These are phyloP conservation scores for Scelioninae gen. 2 DNA, from an alignment of 2,888 invertebrate genomes.

Conservation along the genomic window DNA sequence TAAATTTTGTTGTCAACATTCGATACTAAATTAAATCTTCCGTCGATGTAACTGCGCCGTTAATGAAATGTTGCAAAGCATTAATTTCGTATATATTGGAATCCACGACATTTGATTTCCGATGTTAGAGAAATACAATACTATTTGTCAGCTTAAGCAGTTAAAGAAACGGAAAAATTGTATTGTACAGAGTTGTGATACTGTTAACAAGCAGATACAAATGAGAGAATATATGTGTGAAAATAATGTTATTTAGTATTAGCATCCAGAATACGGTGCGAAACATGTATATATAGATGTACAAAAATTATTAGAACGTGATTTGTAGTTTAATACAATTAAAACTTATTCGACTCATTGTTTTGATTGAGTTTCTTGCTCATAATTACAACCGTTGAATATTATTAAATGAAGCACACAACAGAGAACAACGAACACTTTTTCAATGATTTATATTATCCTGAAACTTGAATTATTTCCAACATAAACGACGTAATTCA, in stretches of 20 bases:
- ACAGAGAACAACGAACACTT: constrained; percentile 50
- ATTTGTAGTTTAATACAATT: constrained; percentile 51
- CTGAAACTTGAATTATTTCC: constrained; percentile 31
- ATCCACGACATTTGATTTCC: constrained; percentile 12
- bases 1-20: too few relatives aligned
- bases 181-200: constrained; percentile 59
- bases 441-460: constrained; percentile 46
- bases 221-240: constrained; percentile 56
- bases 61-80: constrained; percentile 27
- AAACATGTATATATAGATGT: constrained; percentile 58
- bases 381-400: constrained; percentile 29
- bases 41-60: too few relatives aligned
- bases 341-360: constrained; percentile 30
- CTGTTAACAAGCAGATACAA: constrained; percentile 55
- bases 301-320: constrained; percentile 51
- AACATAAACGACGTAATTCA: constrained; percentile 32
- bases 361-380: constrained; percentile 25
- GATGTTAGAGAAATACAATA: constrained; percentile 7
- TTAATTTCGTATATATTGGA: constrained; percentile 26
- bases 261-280: constrained; percentile 35
- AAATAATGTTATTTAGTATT: constrained; percentile 55
- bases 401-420: constrained; percentile 33
- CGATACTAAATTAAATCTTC: too few relatives aligned
- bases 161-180: constrained; percentile 47
- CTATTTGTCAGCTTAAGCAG: constrained; percentile 36